Conservation (phyloP, 2,888 invertebrate species). For the Cancer borealis region DNA sequence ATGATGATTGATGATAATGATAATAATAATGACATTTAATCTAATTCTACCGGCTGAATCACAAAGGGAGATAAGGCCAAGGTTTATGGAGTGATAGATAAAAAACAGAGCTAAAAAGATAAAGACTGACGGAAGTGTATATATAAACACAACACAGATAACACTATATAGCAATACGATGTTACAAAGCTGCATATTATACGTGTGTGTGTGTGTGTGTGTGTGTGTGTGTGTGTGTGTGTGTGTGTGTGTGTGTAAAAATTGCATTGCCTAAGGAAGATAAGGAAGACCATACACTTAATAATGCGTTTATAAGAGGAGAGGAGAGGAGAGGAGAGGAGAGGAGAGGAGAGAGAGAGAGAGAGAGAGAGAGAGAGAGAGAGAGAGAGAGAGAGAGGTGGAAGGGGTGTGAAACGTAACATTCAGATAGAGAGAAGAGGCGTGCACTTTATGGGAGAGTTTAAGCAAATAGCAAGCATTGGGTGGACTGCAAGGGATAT, state of each 20-base stretch:
- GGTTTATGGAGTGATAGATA: background rate
- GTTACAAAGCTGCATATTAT: too few relatives aligned
- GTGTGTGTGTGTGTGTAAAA: background rate
- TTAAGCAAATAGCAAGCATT: background rate
- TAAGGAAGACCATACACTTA: too few relatives aligned
- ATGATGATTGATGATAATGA: background rate
- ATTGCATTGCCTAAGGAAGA: too few relatives aligned
- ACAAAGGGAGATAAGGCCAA: background rate
- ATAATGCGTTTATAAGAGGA: too few relatives aligned
- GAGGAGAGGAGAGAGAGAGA: background rate
- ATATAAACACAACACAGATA: too few relatives aligned
- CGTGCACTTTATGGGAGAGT: background rate
- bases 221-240: background rate
- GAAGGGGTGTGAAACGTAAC: background rate
- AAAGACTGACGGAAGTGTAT: background rate
- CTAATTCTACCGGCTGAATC: background rate
- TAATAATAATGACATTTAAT: background rate
- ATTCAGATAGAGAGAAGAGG: background rate
- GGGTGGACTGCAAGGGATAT: too few relatives aligned
- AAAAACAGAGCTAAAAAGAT: background rate
- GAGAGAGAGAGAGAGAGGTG: background rate
- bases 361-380: too few relatives aligned
- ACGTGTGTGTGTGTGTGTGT: background rate
- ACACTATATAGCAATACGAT: too few relatives aligned
- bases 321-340: too few relatives aligned